phyloP scores from a whole-genome alignment of 2,113 vertebrate genomes.

The Marmota flaviventris region DNA sequence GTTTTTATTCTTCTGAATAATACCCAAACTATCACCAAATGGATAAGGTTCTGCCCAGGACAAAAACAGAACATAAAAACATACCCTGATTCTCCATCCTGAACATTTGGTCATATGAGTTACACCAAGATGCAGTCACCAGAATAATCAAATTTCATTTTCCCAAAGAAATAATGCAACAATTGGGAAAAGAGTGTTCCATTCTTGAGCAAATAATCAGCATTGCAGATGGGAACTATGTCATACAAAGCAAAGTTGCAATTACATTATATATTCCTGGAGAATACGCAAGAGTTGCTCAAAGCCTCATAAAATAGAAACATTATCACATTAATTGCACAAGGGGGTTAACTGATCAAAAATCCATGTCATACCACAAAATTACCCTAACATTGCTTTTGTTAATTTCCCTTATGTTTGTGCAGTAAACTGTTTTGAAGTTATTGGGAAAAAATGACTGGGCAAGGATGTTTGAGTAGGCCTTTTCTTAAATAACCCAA shows the following conservation, averaged over 20 bases:
- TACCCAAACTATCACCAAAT: conserved; percentile 51
- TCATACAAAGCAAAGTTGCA: conserved; percentile 53
- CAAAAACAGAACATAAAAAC: neutral
- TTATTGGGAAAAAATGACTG: neutral
- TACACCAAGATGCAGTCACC: conserved; percentile 7
- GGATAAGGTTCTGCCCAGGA: neutral
- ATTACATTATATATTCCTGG: neutral
- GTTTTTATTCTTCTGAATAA: conserved; percentile 34
- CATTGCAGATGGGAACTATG: neutral
- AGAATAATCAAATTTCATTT: conserved; percentile 53
- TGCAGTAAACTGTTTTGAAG: neutral
- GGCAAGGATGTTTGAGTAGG: neutral
- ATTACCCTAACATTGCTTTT: neutral
- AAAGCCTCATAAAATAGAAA: neutral
- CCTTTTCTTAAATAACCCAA: conserved; percentile 49
- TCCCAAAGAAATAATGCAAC: conserved; percentile 32
- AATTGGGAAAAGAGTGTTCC: neutral
- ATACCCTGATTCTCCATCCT: neutral
- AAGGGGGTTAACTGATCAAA: neutral
- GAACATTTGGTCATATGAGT: neutral
- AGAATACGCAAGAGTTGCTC: conserved; percentile 24
- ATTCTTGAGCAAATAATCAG: conserved; percentile 30
- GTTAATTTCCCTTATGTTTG: conserved; percentile 31
- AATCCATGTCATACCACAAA: conserved; percentile 38
- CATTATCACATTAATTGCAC: neutral